Conservation (phyloP, 2,888 invertebrate species). For the Heliconius ethilla region DNA sequence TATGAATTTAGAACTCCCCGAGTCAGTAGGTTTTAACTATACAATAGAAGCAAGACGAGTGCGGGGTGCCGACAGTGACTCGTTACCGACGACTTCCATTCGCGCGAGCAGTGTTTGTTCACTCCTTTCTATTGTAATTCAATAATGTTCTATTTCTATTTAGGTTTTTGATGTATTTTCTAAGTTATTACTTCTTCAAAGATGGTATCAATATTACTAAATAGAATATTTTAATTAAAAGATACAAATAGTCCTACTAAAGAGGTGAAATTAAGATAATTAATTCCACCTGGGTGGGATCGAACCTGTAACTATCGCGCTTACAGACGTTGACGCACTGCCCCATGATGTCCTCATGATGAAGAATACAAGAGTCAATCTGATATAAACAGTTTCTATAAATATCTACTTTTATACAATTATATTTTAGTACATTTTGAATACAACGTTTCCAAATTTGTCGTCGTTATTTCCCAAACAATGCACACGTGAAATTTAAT, state of each 20-base stretch:
- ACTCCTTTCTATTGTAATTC: constrained; percentile 31
- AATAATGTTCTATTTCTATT: constrained; percentile 18
- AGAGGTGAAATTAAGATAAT: too few relatives aligned
- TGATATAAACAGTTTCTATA: not conserved
- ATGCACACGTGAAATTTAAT: constrained; percentile 6
- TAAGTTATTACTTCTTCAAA: not conserved
- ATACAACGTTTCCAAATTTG: constrained; percentile 5
- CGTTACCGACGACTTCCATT: constrained; percentile 58
- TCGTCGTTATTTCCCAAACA: not conserved
- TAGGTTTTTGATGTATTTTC: not conserved
- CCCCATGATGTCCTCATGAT: too few relatives aligned
- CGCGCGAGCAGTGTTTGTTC: constrained; percentile 48
- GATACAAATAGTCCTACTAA: not conserved
- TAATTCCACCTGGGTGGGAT: not conserved
- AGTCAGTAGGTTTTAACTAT: constrained; percentile 27
- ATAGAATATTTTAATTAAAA: not conserved
- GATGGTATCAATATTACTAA: not conserved
- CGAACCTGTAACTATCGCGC: not conserved
- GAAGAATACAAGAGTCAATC: not conserved
- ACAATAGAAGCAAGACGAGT: constrained; percentile 48
- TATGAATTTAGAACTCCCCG: constrained; percentile 26
- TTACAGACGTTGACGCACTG: not conserved
- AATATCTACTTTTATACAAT: not conserved
- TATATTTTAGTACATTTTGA: not conserved
- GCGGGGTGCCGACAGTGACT: constrained; percentile 48